These are phyloP conservation scores for Lithodes maja DNA, from an alignment of 2,888 invertebrate species.

Conservation along the genomic window DNA sequence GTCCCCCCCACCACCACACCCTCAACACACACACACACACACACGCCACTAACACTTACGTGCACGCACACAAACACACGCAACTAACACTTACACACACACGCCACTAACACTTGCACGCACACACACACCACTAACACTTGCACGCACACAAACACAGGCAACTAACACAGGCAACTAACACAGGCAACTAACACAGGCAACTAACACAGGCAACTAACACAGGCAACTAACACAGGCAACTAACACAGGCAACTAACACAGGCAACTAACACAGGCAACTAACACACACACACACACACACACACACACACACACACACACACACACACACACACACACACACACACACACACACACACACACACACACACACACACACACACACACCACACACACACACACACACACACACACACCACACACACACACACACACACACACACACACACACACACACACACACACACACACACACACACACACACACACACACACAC, in stretches of 20 bases:
- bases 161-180: not conserved
- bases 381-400: not conserved
- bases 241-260: too few relatives aligned
- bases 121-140: constrained; percentile 20
- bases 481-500: too few relatives aligned
- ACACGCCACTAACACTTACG: not conserved
- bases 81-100: not conserved
- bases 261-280: too few relatives aligned
- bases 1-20: not conserved
- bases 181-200: too few relatives aligned
- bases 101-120: not conserved
- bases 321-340: not conserved
- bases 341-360: constrained; percentile 2
- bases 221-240: too few relatives aligned
- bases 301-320: too few relatives aligned
- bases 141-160: constrained; percentile 1
- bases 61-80: not conserved
- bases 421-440: constrained; percentile 15
- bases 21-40: too few relatives aligned
- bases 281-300: too few relatives aligned
- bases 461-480: constrained; percentile 22
- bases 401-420: not conserved
- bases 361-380: constrained; percentile 1
- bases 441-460: constrained; percentile 23
- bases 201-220: too few relatives aligned